Conservation (phyloP, 2,113 vertebrate genomes). For the Boleophthalmus pectinirostris region DNA sequence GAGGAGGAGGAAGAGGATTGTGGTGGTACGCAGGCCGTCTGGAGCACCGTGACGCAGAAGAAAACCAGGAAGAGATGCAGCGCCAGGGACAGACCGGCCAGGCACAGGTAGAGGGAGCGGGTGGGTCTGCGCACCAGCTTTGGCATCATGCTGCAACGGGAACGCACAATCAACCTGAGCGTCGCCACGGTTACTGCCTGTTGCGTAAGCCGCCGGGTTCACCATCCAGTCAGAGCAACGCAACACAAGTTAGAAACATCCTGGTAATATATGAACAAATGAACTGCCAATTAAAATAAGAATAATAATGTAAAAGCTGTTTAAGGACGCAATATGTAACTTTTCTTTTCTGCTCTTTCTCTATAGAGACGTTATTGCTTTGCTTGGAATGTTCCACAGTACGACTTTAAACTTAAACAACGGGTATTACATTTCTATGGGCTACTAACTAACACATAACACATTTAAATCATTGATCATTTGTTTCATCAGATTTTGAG, state of each 20-base stretch:
- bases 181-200: slow-evolving; percentile 15
- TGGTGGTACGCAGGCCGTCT: slow-evolving; percentile 53
- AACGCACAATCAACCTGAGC: slow-evolving; percentile 10
- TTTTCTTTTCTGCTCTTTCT: no score
- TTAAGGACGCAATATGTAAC: no score
- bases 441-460: no score
- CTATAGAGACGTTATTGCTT: no score
- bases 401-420: no score
- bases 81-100: slow-evolving; percentile 74
- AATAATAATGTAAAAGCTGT: no score
- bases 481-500: no score
- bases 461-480: no score
- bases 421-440: no score
- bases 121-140: slow-evolving; percentile 64
- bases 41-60: slow-evolving; percentile 59
- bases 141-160: slow-evolving; percentile 52
- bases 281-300: no score
- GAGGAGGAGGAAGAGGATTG: slow-evolving; percentile 37
- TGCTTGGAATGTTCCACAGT: no score
- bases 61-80: slow-evolving; percentile 77
- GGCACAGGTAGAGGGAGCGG: slow-evolving; percentile 71
- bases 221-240: not conserved
- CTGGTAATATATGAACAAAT: not conserved
- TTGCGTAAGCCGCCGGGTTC: slow-evolving; percentile 3
- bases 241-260: not conserved